phyloP scores from a whole-genome alignment of 2,797 vertebrate genomes.

The Echiichthys vipera region DNA sequence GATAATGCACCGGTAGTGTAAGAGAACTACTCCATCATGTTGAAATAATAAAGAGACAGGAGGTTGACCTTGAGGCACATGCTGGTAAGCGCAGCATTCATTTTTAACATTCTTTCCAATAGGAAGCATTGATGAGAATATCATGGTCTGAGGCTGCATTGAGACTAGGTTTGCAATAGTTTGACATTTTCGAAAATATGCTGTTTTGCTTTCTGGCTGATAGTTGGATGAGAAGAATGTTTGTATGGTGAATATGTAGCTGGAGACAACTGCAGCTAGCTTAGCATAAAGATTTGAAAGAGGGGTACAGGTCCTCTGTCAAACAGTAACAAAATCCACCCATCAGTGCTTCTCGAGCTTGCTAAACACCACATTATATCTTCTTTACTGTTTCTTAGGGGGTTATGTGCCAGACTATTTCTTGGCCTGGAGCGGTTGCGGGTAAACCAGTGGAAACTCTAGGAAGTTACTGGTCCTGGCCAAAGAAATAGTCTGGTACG shows the following conservation, averaged over 20 bases:
- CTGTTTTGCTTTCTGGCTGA: not conserved
- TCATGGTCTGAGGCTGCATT: not conserved
- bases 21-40: slow-evolving; percentile 52
- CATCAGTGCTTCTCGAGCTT: not conserved
- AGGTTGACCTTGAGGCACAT: slow-evolving; percentile 52
- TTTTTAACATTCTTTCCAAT: slow-evolving; percentile 28
- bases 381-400: not conserved
- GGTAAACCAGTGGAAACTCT: not conserved
- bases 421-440: not conserved
- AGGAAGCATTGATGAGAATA: slow-evolving; percentile 6
- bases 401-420: not conserved
- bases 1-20: slow-evolving; percentile 33
- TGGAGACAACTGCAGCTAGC: not conserved
- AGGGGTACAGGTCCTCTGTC: not conserved
- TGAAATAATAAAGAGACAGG: slow-evolving; percentile 63
- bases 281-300: not conserved
- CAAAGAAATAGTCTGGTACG: not conserved
- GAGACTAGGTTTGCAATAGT: not conserved
- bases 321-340: not conserved
- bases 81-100: slow-evolving; percentile 23
- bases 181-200: slow-evolving; percentile 1
- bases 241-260: not conserved
- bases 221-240: not conserved
- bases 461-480: slow-evolving; percentile 4
- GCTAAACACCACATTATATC: not conserved